A percentile compares a stretch with the other conserved stretches of the same genome.
phyloP scores from a whole-genome alignment of 2,888 invertebrate genomes.

The Amiota mariae region DNA sequence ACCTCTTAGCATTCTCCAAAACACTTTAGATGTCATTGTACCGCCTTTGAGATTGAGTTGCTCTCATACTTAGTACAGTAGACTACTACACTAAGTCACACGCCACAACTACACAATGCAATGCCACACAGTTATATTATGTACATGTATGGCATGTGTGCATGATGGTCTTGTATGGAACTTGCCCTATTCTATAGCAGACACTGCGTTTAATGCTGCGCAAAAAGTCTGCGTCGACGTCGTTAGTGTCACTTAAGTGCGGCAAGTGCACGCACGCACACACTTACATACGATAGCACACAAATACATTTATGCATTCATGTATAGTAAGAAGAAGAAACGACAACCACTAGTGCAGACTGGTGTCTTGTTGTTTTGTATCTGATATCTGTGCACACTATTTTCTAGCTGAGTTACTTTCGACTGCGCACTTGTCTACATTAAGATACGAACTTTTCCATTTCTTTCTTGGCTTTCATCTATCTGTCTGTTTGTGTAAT shows the following conservation, averaged over 20 bases:
- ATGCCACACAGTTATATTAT: conserved; percentile 21
- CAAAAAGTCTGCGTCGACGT: conserved; percentile 35
- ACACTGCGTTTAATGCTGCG: conserved; percentile 4
- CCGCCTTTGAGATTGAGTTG: conserved; percentile 69
- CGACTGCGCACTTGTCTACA: conserved; percentile 64
- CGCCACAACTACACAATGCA: background rate
- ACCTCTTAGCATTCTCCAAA: conserved; percentile 46
- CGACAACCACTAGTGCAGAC: conserved; percentile 36
- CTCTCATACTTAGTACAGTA: conserved; percentile 46
- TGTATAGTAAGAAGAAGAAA: conserved; percentile 31
- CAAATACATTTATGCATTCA: conserved; percentile 44
- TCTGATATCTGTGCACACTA: conserved; percentile 12
- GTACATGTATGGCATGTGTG: background rate
- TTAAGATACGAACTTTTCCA: conserved; percentile 50
- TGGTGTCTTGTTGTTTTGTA: too few species aligned
- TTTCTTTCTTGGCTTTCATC: background rate
- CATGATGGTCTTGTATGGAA: background rate
- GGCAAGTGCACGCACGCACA: conserved; percentile 11
- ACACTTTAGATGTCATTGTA: conserved; percentile 68
- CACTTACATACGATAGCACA: background rate
- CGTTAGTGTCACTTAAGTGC: conserved; percentile 67
- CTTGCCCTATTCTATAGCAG: background rate
- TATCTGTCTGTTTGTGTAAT: background rate
- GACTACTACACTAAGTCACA: conserved; percentile 14
- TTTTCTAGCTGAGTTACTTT: conserved; percentile 33